Percentiles rank a stretch among this genome's conserved stretches.
Evolutionary conservation across 2,797 vertebrate genomes (phyloP).

Genomic region (Rachycentron canadum): DNA sequence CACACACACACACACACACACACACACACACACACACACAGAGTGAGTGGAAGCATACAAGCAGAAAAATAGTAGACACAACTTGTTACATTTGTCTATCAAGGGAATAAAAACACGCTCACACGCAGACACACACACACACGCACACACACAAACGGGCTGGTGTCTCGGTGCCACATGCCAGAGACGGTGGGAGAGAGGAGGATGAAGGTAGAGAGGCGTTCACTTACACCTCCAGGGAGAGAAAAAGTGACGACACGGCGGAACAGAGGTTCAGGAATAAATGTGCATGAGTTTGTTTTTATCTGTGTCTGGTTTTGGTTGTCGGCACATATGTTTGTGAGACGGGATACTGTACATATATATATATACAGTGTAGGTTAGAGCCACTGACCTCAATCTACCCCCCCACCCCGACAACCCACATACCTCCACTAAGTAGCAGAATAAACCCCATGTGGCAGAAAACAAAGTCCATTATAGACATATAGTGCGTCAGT

Average conservation of each 20-base stretch:
- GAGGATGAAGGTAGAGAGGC: constrained; percentile 35
- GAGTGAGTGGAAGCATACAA: no score
- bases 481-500: background rate
- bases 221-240: constrained; percentile 7
- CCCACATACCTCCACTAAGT: background rate
- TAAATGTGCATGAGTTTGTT: background rate
- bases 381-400: constrained; percentile 16
- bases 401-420: background rate
- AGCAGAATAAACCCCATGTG: constrained; percentile 17
- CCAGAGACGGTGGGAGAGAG: constrained; percentile 32
- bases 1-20: no score
- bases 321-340: background rate
- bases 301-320: background rate
- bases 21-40: no score
- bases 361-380: background rate
- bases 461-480: background rate
- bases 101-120: no score
- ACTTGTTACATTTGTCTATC: no score
- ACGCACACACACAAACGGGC: constrained; percentile 7
- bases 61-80: no score
- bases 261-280: background rate
- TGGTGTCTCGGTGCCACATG: constrained; percentile 12
- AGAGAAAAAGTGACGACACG: background rate
- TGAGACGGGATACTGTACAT: background rate
- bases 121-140: background rate